A percentile compares a stretch with the other conserved stretches of the same genome.
phyloP scores from a whole-genome alignment of 1,140 invertebrate genomes.

The Arctopsyche grandis region DNA sequence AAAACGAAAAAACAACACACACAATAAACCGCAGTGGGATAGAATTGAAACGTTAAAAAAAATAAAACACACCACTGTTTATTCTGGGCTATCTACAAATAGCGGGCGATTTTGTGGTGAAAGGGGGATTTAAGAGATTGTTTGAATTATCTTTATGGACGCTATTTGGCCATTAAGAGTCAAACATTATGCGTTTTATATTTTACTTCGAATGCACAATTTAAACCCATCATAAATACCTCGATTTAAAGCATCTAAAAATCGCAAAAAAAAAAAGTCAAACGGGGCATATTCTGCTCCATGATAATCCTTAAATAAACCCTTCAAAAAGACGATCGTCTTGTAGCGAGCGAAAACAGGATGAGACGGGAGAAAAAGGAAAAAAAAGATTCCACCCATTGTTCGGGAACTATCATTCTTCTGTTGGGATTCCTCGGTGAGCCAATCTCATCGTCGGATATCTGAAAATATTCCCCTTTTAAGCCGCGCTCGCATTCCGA shows the following conservation, averaged over 20 bases:
- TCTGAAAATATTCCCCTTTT: slow-evolving; percentile 2
- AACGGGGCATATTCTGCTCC: no score
- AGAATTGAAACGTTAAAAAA: slow-evolving; percentile 6
- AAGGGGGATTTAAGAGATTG: slow-evolving; percentile 27
- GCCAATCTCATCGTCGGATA: slow-evolving; percentile 21
- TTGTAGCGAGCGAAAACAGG: slow-evolving; percentile 40
- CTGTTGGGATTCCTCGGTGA: slow-evolving; percentile 40
- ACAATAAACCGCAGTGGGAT: slow-evolving; percentile 6
- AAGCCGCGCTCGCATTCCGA: neutral
- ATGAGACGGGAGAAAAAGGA: slow-evolving; percentile 4
- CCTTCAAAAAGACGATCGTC: neutral
- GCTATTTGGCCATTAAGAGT: slow-evolving; percentile 27
- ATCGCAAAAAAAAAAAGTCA: no score
- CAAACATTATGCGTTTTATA: slow-evolving; percentile 1
- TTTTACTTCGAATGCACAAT: neutral
- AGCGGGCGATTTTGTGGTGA: slow-evolving; percentile 26
- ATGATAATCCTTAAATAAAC: no score
- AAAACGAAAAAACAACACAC: slow-evolving; percentile 10
- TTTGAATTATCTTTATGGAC: slow-evolving; percentile 29
- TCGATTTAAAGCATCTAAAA: neutral
- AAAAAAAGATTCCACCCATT: slow-evolving; percentile 44
- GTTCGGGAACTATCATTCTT: slow-evolving; percentile 51
- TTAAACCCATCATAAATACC: neutral
- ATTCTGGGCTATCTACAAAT: slow-evolving; percentile 27
- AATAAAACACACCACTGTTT: slow-evolving; percentile 27